Percentiles rank a stretch among this genome's conserved stretches.
Conservation (phyloP, 1,140 invertebrate species). For the Megathymus violae region DNA sequence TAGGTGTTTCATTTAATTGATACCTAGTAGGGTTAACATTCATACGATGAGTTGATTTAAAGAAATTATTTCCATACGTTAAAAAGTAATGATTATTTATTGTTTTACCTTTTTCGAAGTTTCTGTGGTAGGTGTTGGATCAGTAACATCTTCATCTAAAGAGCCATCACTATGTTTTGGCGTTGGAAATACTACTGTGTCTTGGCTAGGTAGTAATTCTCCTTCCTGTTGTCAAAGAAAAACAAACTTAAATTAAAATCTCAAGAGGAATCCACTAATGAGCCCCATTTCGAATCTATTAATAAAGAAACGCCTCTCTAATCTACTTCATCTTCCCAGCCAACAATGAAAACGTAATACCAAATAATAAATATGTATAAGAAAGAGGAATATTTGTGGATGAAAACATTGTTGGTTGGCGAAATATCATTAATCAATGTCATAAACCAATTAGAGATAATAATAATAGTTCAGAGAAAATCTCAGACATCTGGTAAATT, state of each 20-base stretch:
- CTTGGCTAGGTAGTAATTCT: conserved; percentile 70
- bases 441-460: conserved; percentile 67
- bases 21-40: too few species aligned
- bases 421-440: conserved; percentile 62
- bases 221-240: conserved; percentile 56
- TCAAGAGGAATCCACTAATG: conserved; percentile 3
- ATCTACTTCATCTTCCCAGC: conserved; percentile 35
- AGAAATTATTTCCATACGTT: too few species aligned
- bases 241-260: conserved; percentile 18
- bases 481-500: conserved; percentile 44
- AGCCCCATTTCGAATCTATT: not conserved
- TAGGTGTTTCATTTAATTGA: too few species aligned
- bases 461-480: conserved; percentile 60
- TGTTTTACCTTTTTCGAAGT: conserved; percentile 74
- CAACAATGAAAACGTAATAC: conserved; percentile 48
- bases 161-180: conserved; percentile 55
- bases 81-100: not conserved
- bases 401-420: conserved; percentile 50
- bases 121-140: conserved; percentile 63
- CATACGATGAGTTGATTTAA: too few species aligned
- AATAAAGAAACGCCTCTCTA: conserved; percentile 12
- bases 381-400: conserved; percentile 56
- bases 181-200: conserved; percentile 68
- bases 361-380: conserved; percentile 62
- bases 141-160: conserved; percentile 67